Conservation (phyloP, 2,888 invertebrate genomes). For the Zaprionus lineosus region DNA sequence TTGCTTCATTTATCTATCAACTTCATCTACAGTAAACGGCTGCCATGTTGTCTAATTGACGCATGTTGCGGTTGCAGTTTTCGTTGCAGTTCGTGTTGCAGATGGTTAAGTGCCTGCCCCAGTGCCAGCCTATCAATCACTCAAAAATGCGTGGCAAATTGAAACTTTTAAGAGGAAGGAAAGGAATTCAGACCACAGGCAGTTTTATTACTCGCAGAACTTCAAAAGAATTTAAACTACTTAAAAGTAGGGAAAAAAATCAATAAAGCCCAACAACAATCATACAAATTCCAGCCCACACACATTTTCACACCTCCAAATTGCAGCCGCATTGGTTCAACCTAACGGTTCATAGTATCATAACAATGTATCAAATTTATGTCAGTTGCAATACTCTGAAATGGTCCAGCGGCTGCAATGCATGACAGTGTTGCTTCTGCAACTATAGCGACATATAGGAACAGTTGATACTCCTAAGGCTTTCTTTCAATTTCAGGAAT, state of each 20-base stretch:
- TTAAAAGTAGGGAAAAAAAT: slow-evolving; percentile 34
- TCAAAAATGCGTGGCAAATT: slow-evolving; percentile 35
- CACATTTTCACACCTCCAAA: slow-evolving; percentile 5
- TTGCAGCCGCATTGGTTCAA: not conserved
- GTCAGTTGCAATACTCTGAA: slow-evolving; percentile 10
- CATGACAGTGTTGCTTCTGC: too few species aligned
- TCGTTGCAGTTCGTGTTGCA: too few species aligned
- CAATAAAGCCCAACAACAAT: slow-evolving; percentile 15
- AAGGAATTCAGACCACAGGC: too few species aligned
- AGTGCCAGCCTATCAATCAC: slow-evolving; percentile 48
- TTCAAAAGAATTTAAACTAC: too few species aligned
- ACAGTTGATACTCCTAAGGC: too few species aligned
- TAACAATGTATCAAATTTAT: slow-evolving; percentile 12
- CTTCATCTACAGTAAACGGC: slow-evolving; percentile 41
- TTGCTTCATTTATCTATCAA: slow-evolving; percentile 54
- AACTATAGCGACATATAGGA: too few species aligned
- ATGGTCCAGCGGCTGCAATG: too few species aligned
- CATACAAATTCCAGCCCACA: slow-evolving; percentile 14
- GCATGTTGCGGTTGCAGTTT: slow-evolving; percentile 4
- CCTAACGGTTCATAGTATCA: slow-evolving; percentile 15
- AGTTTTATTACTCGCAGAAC: too few species aligned
- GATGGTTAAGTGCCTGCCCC: too few species aligned
- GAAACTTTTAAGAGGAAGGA: too few species aligned
- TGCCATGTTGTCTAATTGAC: slow-evolving; percentile 38
- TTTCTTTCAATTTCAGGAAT: too few species aligned